Conservation (phyloP, 1,140 invertebrate genomes). For the Heliothis virescens region DNA sequence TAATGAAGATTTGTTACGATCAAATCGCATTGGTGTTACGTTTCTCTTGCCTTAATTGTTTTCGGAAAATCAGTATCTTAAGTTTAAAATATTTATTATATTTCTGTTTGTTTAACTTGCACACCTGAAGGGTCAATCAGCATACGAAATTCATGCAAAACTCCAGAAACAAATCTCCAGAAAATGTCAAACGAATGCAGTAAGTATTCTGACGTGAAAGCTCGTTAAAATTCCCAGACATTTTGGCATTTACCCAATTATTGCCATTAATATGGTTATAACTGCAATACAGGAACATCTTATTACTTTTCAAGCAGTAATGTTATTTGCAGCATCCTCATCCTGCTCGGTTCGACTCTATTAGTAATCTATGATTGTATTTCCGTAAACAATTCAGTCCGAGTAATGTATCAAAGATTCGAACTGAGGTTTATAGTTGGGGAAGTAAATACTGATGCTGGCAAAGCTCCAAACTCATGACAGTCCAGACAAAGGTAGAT, state of each 20-base stretch:
- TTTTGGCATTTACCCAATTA: constrained; percentile 55
- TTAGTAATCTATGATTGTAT: constrained; percentile 49
- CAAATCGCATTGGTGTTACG: not conserved
- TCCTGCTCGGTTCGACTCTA: constrained; percentile 20
- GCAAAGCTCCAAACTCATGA: constrained; percentile 38
- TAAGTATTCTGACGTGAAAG: constrained; percentile 25
- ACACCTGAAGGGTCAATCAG: not conserved
- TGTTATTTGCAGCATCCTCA: constrained; percentile 20
- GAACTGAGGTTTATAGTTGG: constrained; percentile 12
- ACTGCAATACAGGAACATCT: constrained; percentile 13
- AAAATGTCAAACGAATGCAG: constrained; percentile 22
- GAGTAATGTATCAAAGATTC: constrained; percentile 41
- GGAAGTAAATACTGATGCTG: constrained; percentile 31
- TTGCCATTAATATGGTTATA: constrained; percentile 44
- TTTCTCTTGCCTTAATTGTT: too few relatives aligned
- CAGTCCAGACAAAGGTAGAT: constrained; percentile 48
- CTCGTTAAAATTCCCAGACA: constrained; percentile 58
- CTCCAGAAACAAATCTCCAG: too few relatives aligned
- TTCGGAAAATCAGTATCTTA: not conserved
- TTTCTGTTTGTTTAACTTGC: not conserved
- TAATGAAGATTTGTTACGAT: not conserved
- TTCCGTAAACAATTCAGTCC: constrained; percentile 48
- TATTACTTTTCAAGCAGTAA: constrained; percentile 25
- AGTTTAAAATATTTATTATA: not conserved
- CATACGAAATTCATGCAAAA: not conserved